These are phyloP conservation scores for Octomys mimax DNA, from an alignment of 2,797 vertebrate species.

Conservation along the genomic window DNA sequence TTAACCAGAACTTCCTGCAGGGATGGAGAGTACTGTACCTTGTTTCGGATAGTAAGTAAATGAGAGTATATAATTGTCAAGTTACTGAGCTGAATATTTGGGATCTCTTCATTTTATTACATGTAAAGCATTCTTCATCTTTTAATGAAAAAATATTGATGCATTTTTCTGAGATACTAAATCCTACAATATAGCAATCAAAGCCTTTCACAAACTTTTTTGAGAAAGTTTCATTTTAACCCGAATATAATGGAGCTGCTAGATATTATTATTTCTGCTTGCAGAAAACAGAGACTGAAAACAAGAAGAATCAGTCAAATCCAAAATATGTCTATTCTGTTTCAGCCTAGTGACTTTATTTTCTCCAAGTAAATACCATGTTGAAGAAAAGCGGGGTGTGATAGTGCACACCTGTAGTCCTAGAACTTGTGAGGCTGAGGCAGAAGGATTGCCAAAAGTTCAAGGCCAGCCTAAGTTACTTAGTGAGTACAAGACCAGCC, in stretches of 20 bases:
- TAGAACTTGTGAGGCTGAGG: neutral
- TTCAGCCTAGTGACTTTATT: neutral
- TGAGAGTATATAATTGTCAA: neutral
- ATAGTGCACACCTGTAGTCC: neutral
- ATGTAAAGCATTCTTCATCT: neutral
- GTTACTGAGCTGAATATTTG: neutral
- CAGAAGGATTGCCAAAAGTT: neutral
- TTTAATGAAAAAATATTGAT: neutral
- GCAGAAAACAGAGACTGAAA: neutral
- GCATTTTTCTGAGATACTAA: neutral
- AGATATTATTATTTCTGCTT: neutral
- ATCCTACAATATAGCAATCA: neutral
- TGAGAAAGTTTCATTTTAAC: conserved; percentile 39
- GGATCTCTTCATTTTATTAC: neutral
- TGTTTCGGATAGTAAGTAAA: neutral
- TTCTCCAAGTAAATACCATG: neutral
- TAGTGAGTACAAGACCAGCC: neutral
- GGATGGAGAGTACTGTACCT: neutral
- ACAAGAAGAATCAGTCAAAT: neutral
- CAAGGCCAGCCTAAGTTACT: neutral
- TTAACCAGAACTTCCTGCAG: neutral
- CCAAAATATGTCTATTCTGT: neutral
- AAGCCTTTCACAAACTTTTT: conserved; percentile 29
- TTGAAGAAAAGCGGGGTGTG: neutral
- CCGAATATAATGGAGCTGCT: neutral